phyloP scores from a whole-genome alignment of 2,113 vertebrate species.

The Falco punctatus region DNA sequence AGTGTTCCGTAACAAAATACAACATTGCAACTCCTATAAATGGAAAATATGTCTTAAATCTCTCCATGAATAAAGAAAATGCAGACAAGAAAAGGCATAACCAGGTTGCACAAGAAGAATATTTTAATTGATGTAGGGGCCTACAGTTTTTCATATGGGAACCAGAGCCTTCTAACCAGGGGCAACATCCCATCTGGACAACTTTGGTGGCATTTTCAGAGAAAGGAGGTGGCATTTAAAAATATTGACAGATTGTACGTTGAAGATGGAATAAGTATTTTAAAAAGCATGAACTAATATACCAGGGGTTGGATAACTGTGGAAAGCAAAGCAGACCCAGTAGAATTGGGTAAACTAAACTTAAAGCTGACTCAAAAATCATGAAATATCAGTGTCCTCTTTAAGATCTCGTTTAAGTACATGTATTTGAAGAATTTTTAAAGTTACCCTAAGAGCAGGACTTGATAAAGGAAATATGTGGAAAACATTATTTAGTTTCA shows the following conservation, averaged over 20 bases:
- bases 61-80: background rate
- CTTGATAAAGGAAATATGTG: background rate
- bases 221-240: background rate
- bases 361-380: background rate
- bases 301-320: background rate
- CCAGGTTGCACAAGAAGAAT: too few relatives aligned
- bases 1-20: background rate
- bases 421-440: background rate
- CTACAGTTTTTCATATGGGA: background rate
- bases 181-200: background rate
- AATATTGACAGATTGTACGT: fast-evolving
- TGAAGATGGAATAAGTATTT: background rate
- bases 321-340: background rate
- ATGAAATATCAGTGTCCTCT: background rate
- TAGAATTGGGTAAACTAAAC: background rate
- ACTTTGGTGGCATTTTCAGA: background rate
- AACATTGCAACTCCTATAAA: background rate
- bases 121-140: background rate
- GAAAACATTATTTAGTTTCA: background rate
- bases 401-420: background rate
- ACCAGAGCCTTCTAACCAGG: background rate
- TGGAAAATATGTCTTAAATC: background rate
- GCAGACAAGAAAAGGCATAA: background rate
- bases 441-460: background rate
- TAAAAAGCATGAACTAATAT: background rate